phyloP scores from a whole-genome alignment of 2,797 vertebrate genomes.

The Dendrocincla tyrannina region DNA sequence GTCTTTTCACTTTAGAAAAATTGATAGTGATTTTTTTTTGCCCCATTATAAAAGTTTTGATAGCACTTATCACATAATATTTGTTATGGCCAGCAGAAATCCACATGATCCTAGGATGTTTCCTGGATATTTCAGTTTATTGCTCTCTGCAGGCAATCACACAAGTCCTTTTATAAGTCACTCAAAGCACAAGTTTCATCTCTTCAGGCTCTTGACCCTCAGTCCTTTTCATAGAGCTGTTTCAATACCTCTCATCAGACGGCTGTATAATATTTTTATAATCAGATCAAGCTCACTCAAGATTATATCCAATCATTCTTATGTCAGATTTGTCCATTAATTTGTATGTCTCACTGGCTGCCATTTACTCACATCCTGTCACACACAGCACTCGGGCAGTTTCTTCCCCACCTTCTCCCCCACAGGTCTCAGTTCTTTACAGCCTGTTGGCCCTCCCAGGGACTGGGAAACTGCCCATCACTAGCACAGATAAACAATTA shows the following conservation, averaged over 20 bases:
- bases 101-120: background rate
- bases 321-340: background rate
- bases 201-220: background rate
- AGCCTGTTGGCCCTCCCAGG: background rate
- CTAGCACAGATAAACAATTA: background rate
- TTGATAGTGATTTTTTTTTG: fast-evolving
- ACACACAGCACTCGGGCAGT: background rate
- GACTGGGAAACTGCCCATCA: background rate
- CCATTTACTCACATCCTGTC: background rate
- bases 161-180: background rate
- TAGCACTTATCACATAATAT: background rate
- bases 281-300: background rate
- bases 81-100: background rate
- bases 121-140: background rate
- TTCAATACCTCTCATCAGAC: background rate
- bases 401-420: background rate
- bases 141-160: background rate
- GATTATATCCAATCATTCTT: background rate
- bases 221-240: background rate
- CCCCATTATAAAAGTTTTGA: background rate
- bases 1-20: background rate
- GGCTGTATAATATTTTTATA: background rate
- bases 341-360: background rate
- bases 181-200: background rate
- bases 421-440: background rate